Evolutionary conservation across 2,113 vertebrate species (phyloP), one percentile per base, ranked within the genome.

Genomic region (Bettongia penicillata): DNA sequence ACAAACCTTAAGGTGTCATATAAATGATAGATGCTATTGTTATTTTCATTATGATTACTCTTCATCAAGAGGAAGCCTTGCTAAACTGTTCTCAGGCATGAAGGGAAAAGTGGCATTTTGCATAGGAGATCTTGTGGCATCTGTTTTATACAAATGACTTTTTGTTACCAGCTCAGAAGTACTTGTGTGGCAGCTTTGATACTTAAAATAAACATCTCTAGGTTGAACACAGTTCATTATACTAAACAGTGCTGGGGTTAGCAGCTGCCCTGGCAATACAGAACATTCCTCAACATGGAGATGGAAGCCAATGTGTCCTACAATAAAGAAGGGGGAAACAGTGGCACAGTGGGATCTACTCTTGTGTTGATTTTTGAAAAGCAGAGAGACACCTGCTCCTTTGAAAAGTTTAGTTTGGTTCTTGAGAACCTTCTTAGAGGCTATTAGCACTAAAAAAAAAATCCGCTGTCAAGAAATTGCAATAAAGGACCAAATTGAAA

Each of bases 401-500:
- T 97, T 96, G 97, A 94, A 97, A 97, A 98, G 95, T 97, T 97
- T 97, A 97, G 94, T 96, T 93, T 97, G n/a, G 50, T 98, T 90
- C 96, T 97, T 95, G 91, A 97, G 95, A 98, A 95, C 93, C 53
- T 95, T 95, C 93, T 98, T 95, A 94, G 97, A 98, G 90, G 91
- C 96, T 91, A 93, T 97, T 97, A 98, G 91, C 94, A 50, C 93
- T 94, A 91, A 51, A 96, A 93, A 97, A 84, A 43, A 84, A 84
- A 43, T 43, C 68, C 6, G 2, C 68, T 84, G 99, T 97, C 98
- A 99, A 99, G 98, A 99, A 98, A 98, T 97, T 99, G 98, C 98
- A 99, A 98, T 98, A 98, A 98, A 98, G 97, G 98, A 98, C 98
- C 98, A 99, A 99, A 99, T 98, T 99, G 99, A 98, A 99, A 98